Conservation (phyloP, 2,888 invertebrate species). For the Artemia sinica region DNA sequence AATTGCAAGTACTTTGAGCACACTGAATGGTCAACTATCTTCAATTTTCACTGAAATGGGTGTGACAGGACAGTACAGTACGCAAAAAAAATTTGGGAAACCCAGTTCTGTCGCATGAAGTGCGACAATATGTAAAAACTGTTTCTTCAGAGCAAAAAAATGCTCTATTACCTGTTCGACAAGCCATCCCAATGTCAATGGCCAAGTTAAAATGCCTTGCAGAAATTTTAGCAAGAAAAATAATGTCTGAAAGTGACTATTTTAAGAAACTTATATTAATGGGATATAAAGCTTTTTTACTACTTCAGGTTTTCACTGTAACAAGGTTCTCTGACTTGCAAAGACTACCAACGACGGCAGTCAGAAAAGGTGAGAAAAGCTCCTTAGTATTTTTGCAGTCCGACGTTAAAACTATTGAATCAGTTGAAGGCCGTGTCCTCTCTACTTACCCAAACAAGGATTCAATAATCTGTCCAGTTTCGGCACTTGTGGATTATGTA, state of each 20-base stretch:
- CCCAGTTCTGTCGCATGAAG: not conserved
- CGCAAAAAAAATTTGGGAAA: not conserved
- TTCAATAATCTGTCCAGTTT: not conserved
- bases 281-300: not conserved
- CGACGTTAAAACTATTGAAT: not conserved
- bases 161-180: not conserved
- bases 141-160: not conserved
- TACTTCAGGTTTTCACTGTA: not conserved
- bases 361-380: not conserved
- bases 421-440: not conserved
- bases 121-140: not conserved
- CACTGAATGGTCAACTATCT: not conserved
- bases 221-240: not conserved
- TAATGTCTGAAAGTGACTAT: not conserved
- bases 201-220: not conserved
- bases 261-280: not conserved
- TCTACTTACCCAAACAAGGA: not conserved
- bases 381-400: not conserved
- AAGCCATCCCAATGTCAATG: not conserved
- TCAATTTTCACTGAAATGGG: not conserved
- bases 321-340: not conserved
- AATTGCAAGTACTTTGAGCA: not conserved
- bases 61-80: not conserved
- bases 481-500: not conserved
- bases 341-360: not conserved